These are phyloP conservation scores for Neodiprion pinetum DNA, from an alignment of 1,140 invertebrate species.

Conservation along the genomic window DNA sequence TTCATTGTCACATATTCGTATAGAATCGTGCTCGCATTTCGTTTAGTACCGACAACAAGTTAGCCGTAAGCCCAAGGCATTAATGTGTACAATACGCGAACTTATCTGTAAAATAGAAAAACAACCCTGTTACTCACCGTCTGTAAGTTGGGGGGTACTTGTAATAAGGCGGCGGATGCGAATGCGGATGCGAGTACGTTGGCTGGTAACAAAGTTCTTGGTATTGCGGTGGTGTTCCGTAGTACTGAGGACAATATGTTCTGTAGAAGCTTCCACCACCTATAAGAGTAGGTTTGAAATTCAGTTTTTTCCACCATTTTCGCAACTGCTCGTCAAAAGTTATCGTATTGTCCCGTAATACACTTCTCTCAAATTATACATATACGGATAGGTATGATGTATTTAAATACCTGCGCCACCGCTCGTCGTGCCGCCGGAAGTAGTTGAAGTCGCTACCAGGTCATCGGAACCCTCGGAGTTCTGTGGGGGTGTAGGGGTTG, in stretches of 20 bases:
- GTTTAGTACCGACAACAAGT: too few species aligned
- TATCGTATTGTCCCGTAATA: too few species aligned
- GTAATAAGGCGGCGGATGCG: constrained; percentile 69
- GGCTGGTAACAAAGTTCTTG: constrained; percentile 68
- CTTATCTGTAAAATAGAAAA: too few species aligned
- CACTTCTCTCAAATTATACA: too few species aligned
- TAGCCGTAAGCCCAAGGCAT: too few species aligned
- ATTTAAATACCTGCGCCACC: constrained; percentile 47
- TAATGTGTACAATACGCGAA: too few species aligned
- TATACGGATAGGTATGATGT: too few species aligned
- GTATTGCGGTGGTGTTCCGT: constrained; percentile 65
- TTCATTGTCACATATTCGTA: too few species aligned
- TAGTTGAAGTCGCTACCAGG: constrained; percentile 55
- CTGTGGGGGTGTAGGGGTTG: constrained; percentile 62
- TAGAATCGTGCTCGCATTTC: too few species aligned
- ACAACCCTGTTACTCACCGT: constrained; percentile 41
- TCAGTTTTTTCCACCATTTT: neutral
- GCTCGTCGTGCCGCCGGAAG: constrained; percentile 59
- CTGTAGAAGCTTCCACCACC: constrained; percentile 58
- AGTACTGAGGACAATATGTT: constrained; percentile 61
- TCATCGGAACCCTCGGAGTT: constrained; percentile 61
- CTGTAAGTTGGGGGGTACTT: constrained; percentile 68
- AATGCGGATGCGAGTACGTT: constrained; percentile 63
- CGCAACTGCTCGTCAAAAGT: too few species aligned
- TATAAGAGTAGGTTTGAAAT: constrained; percentile 32